Conservation (phyloP, 2,113 vertebrate species). For the Amazona vittata region DNA sequence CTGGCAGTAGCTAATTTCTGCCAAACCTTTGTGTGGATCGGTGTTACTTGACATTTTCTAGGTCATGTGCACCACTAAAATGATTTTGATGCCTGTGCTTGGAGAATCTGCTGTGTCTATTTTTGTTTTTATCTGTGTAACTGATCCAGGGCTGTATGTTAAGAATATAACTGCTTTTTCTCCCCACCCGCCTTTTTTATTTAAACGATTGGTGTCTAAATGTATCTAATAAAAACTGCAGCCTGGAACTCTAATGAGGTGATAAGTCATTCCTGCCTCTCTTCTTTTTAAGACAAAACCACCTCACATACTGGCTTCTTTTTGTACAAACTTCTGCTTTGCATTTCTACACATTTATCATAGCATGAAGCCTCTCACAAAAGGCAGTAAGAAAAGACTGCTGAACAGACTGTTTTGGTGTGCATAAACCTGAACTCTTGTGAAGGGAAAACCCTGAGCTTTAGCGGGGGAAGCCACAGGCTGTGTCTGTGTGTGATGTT, state of each 20-base stretch:
- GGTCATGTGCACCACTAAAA: not conserved
- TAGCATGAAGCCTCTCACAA: conserved; percentile 30
- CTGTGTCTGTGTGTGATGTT: not conserved
- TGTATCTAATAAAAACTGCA: conserved; percentile 35
- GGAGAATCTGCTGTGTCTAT: not conserved
- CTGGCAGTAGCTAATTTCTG: not conserved
- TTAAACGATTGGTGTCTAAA: not conserved
- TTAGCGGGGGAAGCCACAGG: not conserved
- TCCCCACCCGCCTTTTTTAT: not conserved
- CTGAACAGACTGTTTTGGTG: not conserved
- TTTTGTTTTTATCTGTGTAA: not conserved
- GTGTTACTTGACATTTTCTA: not conserved
- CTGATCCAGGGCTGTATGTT: not conserved
- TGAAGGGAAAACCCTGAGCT: not conserved
- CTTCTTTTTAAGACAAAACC: conserved; percentile 7
- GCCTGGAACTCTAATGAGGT: not conserved
- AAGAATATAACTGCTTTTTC: not conserved
- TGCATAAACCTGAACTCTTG: not conserved
- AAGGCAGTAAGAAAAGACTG: conserved; percentile 3
- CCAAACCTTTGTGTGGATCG: not conserved
- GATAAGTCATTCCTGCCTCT: not conserved
- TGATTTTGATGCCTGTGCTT: not conserved
- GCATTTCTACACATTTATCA: conserved; percentile 36
- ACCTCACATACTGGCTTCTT: conserved; percentile 19
- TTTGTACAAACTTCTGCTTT: conserved; percentile 32